Conservation (phyloP, 1,140 invertebrate genomes). For the Zaprionus lachaisei region DNA sequence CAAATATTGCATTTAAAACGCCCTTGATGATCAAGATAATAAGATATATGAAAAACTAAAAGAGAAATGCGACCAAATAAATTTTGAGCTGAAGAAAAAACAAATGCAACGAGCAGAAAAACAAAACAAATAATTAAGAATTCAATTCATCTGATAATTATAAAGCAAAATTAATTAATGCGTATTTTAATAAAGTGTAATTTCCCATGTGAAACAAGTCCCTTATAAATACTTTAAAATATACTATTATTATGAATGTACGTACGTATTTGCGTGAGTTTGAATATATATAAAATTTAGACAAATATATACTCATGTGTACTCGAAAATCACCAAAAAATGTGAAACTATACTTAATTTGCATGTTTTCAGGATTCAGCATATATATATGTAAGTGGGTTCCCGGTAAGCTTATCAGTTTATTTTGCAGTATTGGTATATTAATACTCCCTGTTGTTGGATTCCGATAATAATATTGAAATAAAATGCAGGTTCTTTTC, state of each 20-base stretch:
- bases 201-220: constrained; percentile 12
- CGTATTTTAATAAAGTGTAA: constrained; percentile 35
- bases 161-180: constrained; percentile 22
- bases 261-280: constrained; percentile 24
- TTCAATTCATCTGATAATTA: constrained; percentile 17
- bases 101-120: constrained; percentile 25
- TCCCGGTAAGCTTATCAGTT: too few relatives aligned
- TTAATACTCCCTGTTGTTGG: neutral
- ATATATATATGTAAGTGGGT: too few relatives aligned
- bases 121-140: constrained; percentile 19
- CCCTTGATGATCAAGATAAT: constrained; percentile 9
- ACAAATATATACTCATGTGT: constrained; percentile 13
- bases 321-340: neutral
- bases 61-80: constrained; percentile 40
- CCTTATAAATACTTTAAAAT: constrained; percentile 28
- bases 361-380: neutral
- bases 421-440: neutral
- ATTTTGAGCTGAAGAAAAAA: constrained; percentile 41
- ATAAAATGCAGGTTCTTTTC: constrained; percentile 11
- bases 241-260: constrained; percentile 27
- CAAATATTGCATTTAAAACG: constrained; percentile 26
- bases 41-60: constrained; percentile 13
- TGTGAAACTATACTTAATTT: neutral
- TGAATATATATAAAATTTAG: constrained; percentile 20
- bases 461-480: neutral